Evolutionary conservation across 2,888 invertebrate species (phyloP).

Genomic region (Polylopha cassiicola): DNA sequence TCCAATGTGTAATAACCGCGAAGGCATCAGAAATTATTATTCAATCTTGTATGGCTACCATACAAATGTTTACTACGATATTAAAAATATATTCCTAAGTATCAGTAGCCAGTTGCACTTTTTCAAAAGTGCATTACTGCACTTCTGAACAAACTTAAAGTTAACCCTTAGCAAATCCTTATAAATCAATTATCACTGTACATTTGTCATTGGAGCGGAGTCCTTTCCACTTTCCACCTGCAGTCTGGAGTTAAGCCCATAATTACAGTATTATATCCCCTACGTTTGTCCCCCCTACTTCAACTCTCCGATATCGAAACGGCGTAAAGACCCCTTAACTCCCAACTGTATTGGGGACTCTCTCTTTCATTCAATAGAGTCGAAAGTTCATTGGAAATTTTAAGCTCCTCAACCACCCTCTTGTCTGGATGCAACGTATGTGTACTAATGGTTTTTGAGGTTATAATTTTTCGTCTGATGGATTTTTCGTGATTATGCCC

Average conservation of each 20-base stretch:
- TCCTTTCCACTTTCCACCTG: slow-evolving; percentile 57
- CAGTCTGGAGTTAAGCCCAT: slow-evolving; percentile 73
- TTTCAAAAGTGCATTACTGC: slow-evolving; percentile 20
- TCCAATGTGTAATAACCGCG: no score
- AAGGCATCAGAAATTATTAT: no score
- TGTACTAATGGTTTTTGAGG: slow-evolving; percentile 69
- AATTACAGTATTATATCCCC: slow-evolving; percentile 71
- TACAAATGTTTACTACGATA: no score
- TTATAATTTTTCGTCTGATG: slow-evolving; percentile 67
- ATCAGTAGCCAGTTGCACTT: no score
- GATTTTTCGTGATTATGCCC: slow-evolving; percentile 58
- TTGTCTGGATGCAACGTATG: slow-evolving; percentile 66
- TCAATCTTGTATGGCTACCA: no score
- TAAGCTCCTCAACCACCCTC: slow-evolving; percentile 54
- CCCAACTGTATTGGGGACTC: no score
- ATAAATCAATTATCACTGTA: slow-evolving; percentile 57
- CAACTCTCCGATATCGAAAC: no score
- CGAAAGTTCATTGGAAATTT: no score
- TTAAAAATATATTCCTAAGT: no score
- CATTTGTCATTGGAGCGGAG: slow-evolving; percentile 52
- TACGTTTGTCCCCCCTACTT: slow-evolving; percentile 37
- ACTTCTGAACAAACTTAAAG: slow-evolving; percentile 24
- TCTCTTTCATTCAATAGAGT: no score
- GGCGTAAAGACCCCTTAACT: no score
- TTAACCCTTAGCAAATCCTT: slow-evolving; percentile 36